phyloP scores from a whole-genome alignment of 1,140 invertebrate genomes.

The Reticulitermes speratus region DNA sequence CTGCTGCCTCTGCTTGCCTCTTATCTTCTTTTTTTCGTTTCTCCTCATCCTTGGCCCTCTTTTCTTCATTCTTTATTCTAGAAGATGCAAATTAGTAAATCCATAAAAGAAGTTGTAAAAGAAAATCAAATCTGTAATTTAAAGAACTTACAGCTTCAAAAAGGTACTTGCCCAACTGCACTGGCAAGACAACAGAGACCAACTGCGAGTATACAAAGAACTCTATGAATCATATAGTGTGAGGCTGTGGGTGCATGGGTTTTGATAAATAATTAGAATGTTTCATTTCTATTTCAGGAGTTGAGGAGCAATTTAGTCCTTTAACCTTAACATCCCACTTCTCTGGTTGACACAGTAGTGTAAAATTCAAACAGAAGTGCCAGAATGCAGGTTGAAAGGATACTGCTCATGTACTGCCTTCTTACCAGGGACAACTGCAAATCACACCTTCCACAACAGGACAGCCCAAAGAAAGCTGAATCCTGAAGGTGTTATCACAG shows the following conservation, averaged over 20 bases:
- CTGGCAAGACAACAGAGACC: neutral
- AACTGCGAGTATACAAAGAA: neutral
- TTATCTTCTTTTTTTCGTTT: constrained; percentile 64
- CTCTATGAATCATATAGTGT: neutral
- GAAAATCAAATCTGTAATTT: neutral
- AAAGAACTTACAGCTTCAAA: neutral
- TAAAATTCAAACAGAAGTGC: too few relatives aligned
- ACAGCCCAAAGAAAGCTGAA: too few relatives aligned
- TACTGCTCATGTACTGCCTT: too few relatives aligned
- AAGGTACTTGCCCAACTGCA: neutral
- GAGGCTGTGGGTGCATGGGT: neutral
- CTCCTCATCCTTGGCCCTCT: constrained; percentile 52
- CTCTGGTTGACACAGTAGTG: too few relatives aligned
- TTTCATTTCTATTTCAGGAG: too few relatives aligned
- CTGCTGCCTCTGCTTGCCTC: constrained; percentile 70
- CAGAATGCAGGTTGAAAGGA: too few relatives aligned
- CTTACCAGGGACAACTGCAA: too few relatives aligned
- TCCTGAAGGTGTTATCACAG: too few relatives aligned
- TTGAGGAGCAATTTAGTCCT: too few relatives aligned
- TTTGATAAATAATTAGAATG: neutral
- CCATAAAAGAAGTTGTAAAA: neutral
- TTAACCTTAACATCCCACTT: too few relatives aligned
- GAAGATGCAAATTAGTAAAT: neutral
- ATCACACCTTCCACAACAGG: too few relatives aligned
- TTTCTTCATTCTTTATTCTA: constrained; percentile 32